Evolutionary conservation across 2,113 vertebrate species (phyloP), one percentile per base, ranked within the genome.

Genomic region (Coptodon bakossiorum): DNA sequence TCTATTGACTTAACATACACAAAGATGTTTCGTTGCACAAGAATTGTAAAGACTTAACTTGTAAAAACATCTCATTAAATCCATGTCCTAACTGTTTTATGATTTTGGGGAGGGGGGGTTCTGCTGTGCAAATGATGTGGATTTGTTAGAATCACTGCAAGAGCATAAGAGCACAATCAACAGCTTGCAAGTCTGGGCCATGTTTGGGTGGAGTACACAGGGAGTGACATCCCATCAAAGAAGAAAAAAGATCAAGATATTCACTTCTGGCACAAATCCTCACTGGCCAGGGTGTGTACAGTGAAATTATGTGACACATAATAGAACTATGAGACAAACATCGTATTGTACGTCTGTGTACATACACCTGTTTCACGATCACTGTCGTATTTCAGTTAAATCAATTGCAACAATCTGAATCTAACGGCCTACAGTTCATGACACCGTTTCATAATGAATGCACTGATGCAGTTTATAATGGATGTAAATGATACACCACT

Each of bases 331-430:
- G 73, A 86, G 50, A 79, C 82, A 90, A 91, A 93, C 38, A 79
- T 71, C 10, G 80, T 89, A 50, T 89, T 91, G 79, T 82, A 45
- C 24, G 36, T 87, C 38, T 85, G 17, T 36, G 86, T 68, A 90
- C 63, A 93, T 88, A 94, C 91, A 95, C 94, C 92, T 95, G 90
- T 13, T 45, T 45, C 48, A 34, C 19, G 24, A 66, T 31, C 71
- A 78, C 71, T 19, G 24, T 31, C 71, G 19, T 80, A 82, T 54
- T 48, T 48, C 9, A 45, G n/a, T 73, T 10, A 78, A 24, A 50
- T 78, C 34, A 27, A 1, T 3, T n/a, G 13, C 6, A 27, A 4
- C n/a, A 31, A 31, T 11, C 24, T 82, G 50, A 57, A 31, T 81
- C 48, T 43, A 68, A 56, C 1, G 1, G 13, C 45, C 57, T n/a